phyloP scores from a whole-genome alignment of 2,797 vertebrate species.

The Lithobates pipiens region DNA sequence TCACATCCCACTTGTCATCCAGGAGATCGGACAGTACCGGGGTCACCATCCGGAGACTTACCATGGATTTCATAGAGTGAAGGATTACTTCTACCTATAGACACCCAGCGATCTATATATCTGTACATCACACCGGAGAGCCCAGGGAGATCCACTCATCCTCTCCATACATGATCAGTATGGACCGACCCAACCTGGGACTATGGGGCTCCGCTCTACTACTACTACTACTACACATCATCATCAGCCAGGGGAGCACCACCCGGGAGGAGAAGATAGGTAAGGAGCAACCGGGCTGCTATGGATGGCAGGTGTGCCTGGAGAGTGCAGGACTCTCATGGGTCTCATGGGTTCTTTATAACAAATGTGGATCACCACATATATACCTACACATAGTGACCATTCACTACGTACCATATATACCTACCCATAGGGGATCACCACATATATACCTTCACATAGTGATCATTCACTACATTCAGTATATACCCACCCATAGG shows the following conservation, averaged over 20 bases:
- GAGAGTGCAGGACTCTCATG: no score
- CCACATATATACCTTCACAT: no score
- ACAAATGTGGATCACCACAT: no score
- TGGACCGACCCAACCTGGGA: not conserved
- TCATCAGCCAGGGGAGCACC: slow-evolving; percentile 54
- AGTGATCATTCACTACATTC: no score
- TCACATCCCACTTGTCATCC: not conserved
- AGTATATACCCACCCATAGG: no score
- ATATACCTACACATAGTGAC: no score
- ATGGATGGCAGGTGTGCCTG: no score
- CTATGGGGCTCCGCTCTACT: slow-evolving; percentile 58
- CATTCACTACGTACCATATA: no score
- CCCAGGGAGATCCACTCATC: no score
- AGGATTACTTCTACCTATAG: not conserved
- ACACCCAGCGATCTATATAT: no score
- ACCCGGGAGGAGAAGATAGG: slow-evolving; percentile 74
- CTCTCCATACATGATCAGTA: not conserved
- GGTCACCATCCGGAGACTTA: not conserved
- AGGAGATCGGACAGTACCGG: not conserved
- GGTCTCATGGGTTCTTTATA: no score
- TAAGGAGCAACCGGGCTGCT: slow-evolving; percentile 35
- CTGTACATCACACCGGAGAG: not conserved
- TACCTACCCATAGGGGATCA: no score
- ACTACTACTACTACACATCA: slow-evolving; percentile 64
- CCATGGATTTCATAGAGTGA: not conserved